A percentile compares a stretch with the other conserved stretches of the same genome.
Evolutionary conservation across 2,888 invertebrate genomes (phyloP).

Genomic region (Stenchaetothrips biformis): DNA sequence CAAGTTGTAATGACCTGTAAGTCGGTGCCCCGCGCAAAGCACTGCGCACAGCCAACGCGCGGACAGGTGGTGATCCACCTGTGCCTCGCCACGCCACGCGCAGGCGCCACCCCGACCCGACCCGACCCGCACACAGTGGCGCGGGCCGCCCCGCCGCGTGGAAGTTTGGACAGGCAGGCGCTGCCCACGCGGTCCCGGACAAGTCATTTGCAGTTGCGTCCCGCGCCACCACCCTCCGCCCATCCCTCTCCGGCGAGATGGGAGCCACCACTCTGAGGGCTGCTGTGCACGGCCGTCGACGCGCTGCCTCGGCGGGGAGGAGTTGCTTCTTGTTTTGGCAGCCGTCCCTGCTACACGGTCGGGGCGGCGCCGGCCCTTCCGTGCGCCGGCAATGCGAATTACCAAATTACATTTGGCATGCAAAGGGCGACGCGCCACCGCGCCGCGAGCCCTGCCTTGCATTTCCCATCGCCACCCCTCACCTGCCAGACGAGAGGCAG

Average conservation of each 20-base stretch:
- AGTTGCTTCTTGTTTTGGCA: background rate
- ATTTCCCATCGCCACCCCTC: background rate
- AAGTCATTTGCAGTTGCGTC: too few species aligned
- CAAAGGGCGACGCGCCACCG: background rate
- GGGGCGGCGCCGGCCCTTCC: background rate
- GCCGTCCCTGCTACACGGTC: background rate
- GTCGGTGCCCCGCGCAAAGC: too few species aligned
- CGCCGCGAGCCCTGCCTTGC: background rate
- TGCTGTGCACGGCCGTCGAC: too few species aligned
- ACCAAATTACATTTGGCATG: slow-evolving; percentile 14
- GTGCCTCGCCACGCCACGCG: background rate
- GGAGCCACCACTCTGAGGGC: too few species aligned
- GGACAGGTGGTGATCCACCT: background rate
- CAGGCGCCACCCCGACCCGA: background rate
- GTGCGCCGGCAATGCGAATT: background rate
- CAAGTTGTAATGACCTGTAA: slow-evolving; percentile 16
- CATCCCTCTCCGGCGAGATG: too few species aligned
- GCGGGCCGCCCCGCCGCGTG: background rate
- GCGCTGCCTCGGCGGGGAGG: background rate
- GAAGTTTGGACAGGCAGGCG: too few species aligned
- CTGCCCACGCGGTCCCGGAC: too few species aligned
- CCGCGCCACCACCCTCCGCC: too few species aligned
- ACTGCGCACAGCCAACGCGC: too few species aligned
- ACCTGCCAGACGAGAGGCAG: background rate
- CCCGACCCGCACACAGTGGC: background rate